These are phyloP conservation scores for Parnassius apollo DNA, from an alignment of 2,888 invertebrate genomes.

Conservation along the genomic window DNA sequence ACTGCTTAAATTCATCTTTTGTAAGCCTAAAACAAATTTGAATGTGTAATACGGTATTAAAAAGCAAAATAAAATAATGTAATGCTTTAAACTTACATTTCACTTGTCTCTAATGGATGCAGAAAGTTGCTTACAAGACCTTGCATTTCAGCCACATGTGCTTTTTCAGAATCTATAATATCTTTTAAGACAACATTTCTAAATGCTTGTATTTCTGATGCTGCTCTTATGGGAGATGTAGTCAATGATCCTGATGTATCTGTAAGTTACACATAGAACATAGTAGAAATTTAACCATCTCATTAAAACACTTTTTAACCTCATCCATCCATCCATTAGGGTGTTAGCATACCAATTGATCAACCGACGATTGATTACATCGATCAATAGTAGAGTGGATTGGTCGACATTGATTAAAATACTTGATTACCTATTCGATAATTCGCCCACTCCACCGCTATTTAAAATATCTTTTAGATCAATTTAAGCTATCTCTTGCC, in stretches of 20 bases:
- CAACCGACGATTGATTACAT: too few relatives aligned
- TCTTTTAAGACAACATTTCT: slow-evolving; percentile 93
- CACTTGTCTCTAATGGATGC: slow-evolving; percentile 91
- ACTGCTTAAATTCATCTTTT: slow-evolving; percentile 91
- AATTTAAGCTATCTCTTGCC: too few relatives aligned
- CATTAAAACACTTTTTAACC: too few relatives aligned
- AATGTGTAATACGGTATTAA: slow-evolving; percentile 1
- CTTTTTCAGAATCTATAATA: slow-evolving; percentile 94
- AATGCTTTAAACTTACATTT: slow-evolving; percentile 86
- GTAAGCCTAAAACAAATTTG: slow-evolving; percentile 83
- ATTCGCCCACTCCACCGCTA: too few relatives aligned
- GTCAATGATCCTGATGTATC: slow-evolving; percentile 80
- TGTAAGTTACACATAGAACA: slow-evolving; percentile 34
- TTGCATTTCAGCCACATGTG: slow-evolving; percentile 94
- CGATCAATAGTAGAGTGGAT: too few relatives aligned
- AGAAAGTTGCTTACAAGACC: slow-evolving; percentile 92
- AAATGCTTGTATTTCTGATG: slow-evolving; percentile 88
- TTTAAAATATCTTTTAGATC: too few relatives aligned
- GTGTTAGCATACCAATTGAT: too few relatives aligned
- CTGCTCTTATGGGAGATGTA: slow-evolving; percentile 83
- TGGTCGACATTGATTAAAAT: too few relatives aligned
- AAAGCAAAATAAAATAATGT: background rate
- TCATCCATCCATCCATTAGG: too few relatives aligned
- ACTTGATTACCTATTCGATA: too few relatives aligned
- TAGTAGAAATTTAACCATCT: too few relatives aligned